Evolutionary conservation across 2,113 vertebrate species (phyloP), one percentile per base, ranked within the genome.

Genomic region (Psilopogon haemacephalus): DNA sequence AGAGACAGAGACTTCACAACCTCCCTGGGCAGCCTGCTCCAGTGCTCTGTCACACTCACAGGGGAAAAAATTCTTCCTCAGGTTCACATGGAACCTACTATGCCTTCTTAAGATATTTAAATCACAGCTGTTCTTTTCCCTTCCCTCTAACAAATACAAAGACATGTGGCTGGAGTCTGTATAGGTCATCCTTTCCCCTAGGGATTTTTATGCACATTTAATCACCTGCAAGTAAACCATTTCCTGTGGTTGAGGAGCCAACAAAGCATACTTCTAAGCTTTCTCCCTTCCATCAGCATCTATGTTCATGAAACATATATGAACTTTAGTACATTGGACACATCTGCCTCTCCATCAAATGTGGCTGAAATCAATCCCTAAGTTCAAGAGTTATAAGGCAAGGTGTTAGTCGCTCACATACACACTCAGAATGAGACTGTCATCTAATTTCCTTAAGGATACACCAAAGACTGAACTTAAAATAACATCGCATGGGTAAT

Each of bases 401-500:
- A 68, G 19, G 28, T 32, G 55, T 40, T 15, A 35, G 11, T 21
- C 24, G 62, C 38, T 44, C 79, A 11, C 63, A n/a, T 2, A 21
- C 15, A 15, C 13, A 2, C 78, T 5, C 59, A 35, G 56, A 70
- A 35, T 0, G 1, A 32, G 59, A 54, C 72, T 60, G 12, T 44
- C 63, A 81, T 77, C 65, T 71, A 46, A 63, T 74, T 84, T 84
- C 64, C 59, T 86, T 70, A 11, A 74, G 79, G 69, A 67, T 40
- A 40, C 56, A 16, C 38, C 55, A 38, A 52, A 86, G 38, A 75
- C 23, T 1, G 1, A 27, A n/a, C 32, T 32, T 7, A 15, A 8
- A 54, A 21, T 17, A 15, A 40, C 33, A 23, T 0, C 28, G 6
- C 4, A 2, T 7, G 26, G 63, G 0, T 7, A 63, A 52, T 37